Base-by-base conservation (phyloP, 2,797 vertebrate species). In the Pterois miles region DNA sequence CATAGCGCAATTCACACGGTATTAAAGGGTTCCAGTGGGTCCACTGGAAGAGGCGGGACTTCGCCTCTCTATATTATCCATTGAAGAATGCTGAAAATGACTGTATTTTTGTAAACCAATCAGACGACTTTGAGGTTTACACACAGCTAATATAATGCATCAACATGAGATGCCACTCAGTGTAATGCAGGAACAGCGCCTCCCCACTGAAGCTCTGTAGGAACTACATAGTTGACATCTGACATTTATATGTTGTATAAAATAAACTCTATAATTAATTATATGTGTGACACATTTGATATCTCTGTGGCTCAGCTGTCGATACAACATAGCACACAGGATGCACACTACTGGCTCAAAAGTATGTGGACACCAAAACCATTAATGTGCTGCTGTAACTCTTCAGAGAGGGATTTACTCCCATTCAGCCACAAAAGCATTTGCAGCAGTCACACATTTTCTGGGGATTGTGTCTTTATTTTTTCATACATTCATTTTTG, bases 191-290 rank as follows among this genome's bases (percentile, higher is more conserved):
- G 29, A 50, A 43, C 22, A 40, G 4, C 65, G 16, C 54, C 10
- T 33, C 54, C 8, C 14, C 14, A 54, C 3, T 22, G n/a, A 59
- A 54, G 8, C 60, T 22, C 6, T 27, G 2, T 57, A 20, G 4
- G 38, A 33, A 40, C 38, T 59, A 59, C 31, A 34, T 5, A 10
- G 6, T 12, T 50, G 5, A 38, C 4, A 34, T 54, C 1, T 16
- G 14, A 6, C 3, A 70, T 79, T 53, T 79, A 56, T 78, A 71
- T 76, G 43, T 73, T 73, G 11, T 59, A 50, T 60, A 43, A 69
- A 86, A 85, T 82, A 82, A 76, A 87, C 18, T 52, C 4, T 22
- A 1, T 22, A 12, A 36, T 23, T 40, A 50, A 50, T 50, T 36
- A 11, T 14, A 9, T 38, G 16, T 69, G 13, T 73, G 16, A 34